Conservation (phyloP, 1,140 invertebrate species). For the Drosophila bifasciata region DNA sequence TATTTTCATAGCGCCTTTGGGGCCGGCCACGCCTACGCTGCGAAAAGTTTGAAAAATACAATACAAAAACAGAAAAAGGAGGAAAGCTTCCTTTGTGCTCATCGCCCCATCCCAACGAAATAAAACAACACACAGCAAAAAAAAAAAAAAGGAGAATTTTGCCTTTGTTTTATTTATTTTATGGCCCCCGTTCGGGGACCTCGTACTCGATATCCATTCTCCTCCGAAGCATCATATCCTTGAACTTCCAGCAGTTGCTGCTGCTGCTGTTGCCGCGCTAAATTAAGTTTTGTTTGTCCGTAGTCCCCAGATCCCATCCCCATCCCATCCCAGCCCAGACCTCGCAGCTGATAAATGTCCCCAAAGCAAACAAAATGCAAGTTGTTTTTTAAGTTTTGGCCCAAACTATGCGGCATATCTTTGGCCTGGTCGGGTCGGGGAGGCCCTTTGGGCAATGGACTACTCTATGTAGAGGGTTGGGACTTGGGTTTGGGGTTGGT, state of each 20-base stretch:
- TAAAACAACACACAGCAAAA: constrained; percentile 23
- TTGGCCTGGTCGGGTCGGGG: constrained; percentile 25
- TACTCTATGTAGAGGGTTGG: not conserved
- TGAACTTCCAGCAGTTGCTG: constrained; percentile 69
- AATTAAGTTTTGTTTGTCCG: constrained; percentile 77
- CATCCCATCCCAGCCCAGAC: not conserved
- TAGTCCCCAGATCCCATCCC: constrained; percentile 35
- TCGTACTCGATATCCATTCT: constrained; percentile 63
- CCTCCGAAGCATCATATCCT: constrained; percentile 52
- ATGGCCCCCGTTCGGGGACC: constrained; percentile 69
- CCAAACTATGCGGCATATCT: constrained; percentile 73
- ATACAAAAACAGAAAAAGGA: constrained; percentile 64
- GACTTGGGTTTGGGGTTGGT: constrained; percentile 7
- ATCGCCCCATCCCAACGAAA: not conserved
- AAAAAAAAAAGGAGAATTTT: constrained; percentile 33
- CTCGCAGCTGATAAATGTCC: constrained; percentile 72
- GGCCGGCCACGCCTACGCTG: constrained; percentile 56
- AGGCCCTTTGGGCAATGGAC: constrained; percentile 25
- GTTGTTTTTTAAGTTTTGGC: constrained; percentile 75
- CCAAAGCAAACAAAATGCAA: constrained; percentile 79
- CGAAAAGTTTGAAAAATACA: constrained; percentile 74
- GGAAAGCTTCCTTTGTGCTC: constrained; percentile 47
- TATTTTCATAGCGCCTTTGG: constrained; percentile 80
- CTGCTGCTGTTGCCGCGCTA: constrained; percentile 50
- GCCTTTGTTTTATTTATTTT: constrained; percentile 78